phyloP scores from a whole-genome alignment of 2,888 invertebrate species.

The Bimastos eiseni region DNA sequence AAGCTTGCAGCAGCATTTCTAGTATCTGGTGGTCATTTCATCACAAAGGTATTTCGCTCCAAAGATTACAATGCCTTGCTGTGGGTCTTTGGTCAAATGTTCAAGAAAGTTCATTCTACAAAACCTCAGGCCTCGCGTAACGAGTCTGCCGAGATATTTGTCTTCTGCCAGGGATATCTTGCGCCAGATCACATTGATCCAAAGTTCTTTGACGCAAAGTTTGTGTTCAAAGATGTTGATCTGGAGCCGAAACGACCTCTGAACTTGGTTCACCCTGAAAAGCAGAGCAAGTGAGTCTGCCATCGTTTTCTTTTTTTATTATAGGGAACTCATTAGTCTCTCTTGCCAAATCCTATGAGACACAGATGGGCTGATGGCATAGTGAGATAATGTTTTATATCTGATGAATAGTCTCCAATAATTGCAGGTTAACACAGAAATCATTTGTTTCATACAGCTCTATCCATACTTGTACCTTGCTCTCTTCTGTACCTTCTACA shows the following conservation, averaged over 20 bases:
- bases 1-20: conserved; percentile 89
- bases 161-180: conserved; percentile 90
- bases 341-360: background rate
- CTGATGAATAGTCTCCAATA: background rate
- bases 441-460: background rate
- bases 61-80: conserved; percentile 93
- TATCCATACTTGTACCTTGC: no score
- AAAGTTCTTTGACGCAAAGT: conserved; percentile 83
- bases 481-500: no score
- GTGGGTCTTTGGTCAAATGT: conserved; percentile 94
- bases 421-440: background rate
- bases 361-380: no score
- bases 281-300: conserved; percentile 46
- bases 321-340: background rate
- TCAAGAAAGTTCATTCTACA: conserved; percentile 90
- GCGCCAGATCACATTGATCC: conserved; percentile 88
- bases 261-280: conserved; percentile 58
- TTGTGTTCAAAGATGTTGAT: conserved; percentile 87
- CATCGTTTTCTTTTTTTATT: background rate
- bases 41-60: conserved; percentile 96
- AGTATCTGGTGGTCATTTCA: conserved; percentile 89
- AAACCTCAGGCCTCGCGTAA: conserved; percentile 97
- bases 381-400: background rate
- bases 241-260: conserved; percentile 45
- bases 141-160: conserved; percentile 97